phyloP scores from a whole-genome alignment of 2,888 invertebrate species.

The Choristoneura rosaceana region DNA sequence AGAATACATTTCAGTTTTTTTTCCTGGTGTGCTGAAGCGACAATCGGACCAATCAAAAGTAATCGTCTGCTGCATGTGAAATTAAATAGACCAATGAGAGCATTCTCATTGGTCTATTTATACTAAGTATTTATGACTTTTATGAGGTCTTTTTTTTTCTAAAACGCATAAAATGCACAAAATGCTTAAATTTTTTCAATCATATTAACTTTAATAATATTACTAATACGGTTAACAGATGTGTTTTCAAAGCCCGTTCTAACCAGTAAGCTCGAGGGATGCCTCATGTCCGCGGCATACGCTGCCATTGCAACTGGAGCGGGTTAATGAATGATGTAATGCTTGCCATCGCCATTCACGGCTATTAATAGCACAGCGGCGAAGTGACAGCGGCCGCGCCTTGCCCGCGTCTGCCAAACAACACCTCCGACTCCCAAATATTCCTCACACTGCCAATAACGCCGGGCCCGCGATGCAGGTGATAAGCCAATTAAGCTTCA shows the following conservation, averaged over 20 bases:
- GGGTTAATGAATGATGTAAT: constrained; percentile 65
- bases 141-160: too few relatives aligned
- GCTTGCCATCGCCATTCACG: constrained; percentile 64
- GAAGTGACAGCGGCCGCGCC: constrained; percentile 49
- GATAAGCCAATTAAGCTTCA: constrained; percentile 32
- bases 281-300: not conserved
- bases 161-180: too few relatives aligned
- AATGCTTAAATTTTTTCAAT: too few relatives aligned
- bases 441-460: constrained; percentile 36
- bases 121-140: too few relatives aligned
- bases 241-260: not conserved
- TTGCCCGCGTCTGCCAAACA: constrained; percentile 37
- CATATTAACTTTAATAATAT: too few relatives aligned
- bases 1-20: too few relatives aligned
- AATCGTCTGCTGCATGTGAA: too few relatives aligned
- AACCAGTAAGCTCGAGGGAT: not conserved
- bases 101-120: too few relatives aligned
- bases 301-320: constrained; percentile 24
- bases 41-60: too few relatives aligned
- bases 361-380: constrained; percentile 59
- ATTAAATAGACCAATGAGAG: too few relatives aligned
- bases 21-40: too few relatives aligned
- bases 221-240: too few relatives aligned
- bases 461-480: constrained; percentile 6
- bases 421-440: constrained; percentile 21